These are phyloP conservation scores for Echinometra lucunter DNA, from an alignment of 53 echinoderm and acorn worm species.

Conservation along the genomic window DNA sequence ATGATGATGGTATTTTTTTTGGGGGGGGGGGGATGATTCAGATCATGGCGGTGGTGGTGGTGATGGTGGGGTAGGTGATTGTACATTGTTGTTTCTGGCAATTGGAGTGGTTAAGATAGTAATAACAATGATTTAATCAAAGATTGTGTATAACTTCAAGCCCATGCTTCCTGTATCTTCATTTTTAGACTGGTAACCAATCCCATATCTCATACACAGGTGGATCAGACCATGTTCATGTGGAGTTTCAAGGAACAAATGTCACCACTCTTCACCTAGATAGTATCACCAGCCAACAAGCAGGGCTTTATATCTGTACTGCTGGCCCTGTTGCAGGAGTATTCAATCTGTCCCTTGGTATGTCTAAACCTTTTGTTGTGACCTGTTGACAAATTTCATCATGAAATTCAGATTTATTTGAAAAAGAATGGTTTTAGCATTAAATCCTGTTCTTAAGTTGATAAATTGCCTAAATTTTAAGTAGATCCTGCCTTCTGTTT, in stretches of 20 bases:
- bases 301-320: slow-evolving; percentile 71
- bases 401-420: not conserved
- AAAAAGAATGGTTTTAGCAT: not conserved
- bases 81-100: too few relatives aligned
- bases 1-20: not conserved
- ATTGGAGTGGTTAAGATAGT: not conserved
- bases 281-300: slow-evolving; percentile 56
- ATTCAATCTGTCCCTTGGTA: slow-evolving; percentile 78
- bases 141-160: too few relatives aligned
- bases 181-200: not conserved
- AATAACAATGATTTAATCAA: not conserved
- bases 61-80: not conserved
- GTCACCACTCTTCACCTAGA: slow-evolving; percentile 74
- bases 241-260: slow-evolving; percentile 63
- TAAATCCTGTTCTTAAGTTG: not conserved
- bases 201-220: slow-evolving; percentile 53
- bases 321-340: slow-evolving; percentile 73
- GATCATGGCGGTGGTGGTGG: not conserved
- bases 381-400: not conserved
- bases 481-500: not conserved
- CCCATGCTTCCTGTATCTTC: not conserved
- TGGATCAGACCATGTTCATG: slow-evolving; percentile 77
- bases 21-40: not conserved
- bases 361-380: not conserved
- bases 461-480: not conserved